Percentiles rank a stretch among this genome's conserved stretches.
These are phyloP conservation scores for Valencia hispanica DNA, from an alignment of 2,797 vertebrate genomes.

Conservation along the genomic window DNA sequence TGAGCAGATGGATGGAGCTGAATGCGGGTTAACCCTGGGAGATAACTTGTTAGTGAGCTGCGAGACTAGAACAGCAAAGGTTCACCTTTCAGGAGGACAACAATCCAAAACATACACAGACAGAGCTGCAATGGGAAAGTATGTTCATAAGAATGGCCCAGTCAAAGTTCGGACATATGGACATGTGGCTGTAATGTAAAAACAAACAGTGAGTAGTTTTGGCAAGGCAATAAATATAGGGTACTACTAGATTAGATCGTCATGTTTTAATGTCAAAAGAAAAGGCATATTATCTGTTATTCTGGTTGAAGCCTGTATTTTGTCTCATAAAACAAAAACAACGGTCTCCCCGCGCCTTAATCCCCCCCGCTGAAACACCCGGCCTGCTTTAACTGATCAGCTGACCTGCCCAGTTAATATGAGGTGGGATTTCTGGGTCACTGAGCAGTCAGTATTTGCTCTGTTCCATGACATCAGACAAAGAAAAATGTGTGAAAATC, in stretches of 20 bases:
- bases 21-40: no score
- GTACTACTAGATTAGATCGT: not conserved
- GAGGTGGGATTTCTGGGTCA: slow-evolving; percentile 2
- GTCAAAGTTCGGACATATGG: no score
- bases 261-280: not conserved
- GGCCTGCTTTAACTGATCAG: slow-evolving; percentile 3
- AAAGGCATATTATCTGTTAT: not conserved
- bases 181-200: no score
- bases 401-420: not conserved
- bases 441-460: not conserved
- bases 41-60: no score
- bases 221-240: not conserved
- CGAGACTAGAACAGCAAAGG: no score
- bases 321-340: not conserved
- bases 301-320: not conserved
- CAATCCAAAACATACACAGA: no score
- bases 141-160: no score
- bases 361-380: not conserved
- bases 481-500: not conserved
- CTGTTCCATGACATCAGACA: not conserved
- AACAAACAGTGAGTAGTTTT: no score
- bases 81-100: not conserved
- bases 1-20: no score
- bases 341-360: not conserved
- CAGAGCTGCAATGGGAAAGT: no score